These are phyloP conservation scores for Agriopis marginaria DNA, from an alignment of 2,888 invertebrate genomes.

Conservation along the genomic window DNA sequence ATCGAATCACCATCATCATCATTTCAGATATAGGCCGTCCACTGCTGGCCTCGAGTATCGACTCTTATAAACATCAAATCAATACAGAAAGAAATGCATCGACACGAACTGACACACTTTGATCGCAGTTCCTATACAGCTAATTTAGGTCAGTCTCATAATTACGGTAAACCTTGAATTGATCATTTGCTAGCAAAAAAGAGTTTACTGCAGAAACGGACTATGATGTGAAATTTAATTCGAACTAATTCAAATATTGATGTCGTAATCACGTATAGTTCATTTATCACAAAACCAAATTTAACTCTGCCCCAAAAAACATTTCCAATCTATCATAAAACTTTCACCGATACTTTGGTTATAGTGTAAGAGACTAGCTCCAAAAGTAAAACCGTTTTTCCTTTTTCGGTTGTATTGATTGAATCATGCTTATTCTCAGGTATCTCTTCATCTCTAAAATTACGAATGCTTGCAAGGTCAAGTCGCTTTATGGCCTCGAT, in stretches of 20 bases:
- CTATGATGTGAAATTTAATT: too few species aligned
- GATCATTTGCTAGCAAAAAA: too few species aligned
- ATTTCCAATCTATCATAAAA: background rate
- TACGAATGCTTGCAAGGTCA: slow-evolving; percentile 21
- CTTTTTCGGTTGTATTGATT: background rate
- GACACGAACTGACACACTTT: background rate
- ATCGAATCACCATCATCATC: too few species aligned
- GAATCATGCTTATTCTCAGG: background rate
- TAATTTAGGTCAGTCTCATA: background rate
- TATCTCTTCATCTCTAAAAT: slow-evolving; percentile 29
- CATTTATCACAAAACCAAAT: background rate
- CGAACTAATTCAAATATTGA: too few species aligned
- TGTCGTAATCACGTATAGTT: too few species aligned
- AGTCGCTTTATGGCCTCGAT: slow-evolving; percentile 16
- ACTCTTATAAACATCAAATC: background rate
- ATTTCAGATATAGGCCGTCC: too few species aligned
- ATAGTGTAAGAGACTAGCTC: background rate
- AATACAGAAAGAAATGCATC: background rate
- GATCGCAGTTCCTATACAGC: background rate
- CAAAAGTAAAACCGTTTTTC: background rate
- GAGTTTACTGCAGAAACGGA: too few species aligned
- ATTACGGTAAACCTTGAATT: too few species aligned
- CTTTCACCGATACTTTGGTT: background rate
- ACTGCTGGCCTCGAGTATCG: too few species aligned
- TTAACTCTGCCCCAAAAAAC: background rate